Conservation (phyloP, 2,113 vertebrate genomes). For the Nesogale talazaci region DNA sequence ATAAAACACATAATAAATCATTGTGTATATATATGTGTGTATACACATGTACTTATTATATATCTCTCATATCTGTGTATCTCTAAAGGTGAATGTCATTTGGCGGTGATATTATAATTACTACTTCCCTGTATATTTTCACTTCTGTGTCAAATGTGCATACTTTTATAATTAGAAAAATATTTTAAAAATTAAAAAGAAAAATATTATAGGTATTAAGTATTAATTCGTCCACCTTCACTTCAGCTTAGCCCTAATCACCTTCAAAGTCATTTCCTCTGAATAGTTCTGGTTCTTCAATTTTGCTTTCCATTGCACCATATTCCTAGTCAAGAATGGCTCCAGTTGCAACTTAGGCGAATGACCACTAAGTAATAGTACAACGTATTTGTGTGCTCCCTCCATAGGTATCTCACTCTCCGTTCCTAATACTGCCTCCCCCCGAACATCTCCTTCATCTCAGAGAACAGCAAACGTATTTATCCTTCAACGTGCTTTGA, state of each 20-base stretch:
- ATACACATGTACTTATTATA: too few species aligned
- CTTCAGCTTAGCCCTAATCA: slow-evolving; percentile 13
- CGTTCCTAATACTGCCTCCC: not conserved
- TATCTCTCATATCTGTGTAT: not conserved
- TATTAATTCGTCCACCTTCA: too few species aligned
- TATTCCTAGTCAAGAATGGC: not conserved
- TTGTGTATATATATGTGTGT: not conserved
- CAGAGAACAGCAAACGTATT: not conserved
- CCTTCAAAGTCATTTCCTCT: slow-evolving; percentile 41
- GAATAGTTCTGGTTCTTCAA: not conserved
- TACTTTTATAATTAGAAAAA: not conserved
- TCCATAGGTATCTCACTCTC: not conserved
- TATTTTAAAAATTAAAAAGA: too few species aligned
- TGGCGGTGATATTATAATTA: not conserved
- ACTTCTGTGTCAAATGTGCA: slow-evolving; percentile 13
- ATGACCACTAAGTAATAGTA: not conserved
- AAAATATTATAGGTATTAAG: too few species aligned
- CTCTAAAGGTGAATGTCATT: slow-evolving; percentile 43
- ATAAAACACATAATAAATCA: not conserved
- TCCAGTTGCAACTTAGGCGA: not conserved
- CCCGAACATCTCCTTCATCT: not conserved
- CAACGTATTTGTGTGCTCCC: slow-evolving; percentile 19
- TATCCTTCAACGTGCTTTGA: not conserved
- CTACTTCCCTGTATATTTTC: not conserved
- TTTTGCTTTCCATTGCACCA: slow-evolving; percentile 16